Base-by-base conservation (phyloP, 2,797 vertebrate species). In the Rhynchotus rufescens region DNA sequence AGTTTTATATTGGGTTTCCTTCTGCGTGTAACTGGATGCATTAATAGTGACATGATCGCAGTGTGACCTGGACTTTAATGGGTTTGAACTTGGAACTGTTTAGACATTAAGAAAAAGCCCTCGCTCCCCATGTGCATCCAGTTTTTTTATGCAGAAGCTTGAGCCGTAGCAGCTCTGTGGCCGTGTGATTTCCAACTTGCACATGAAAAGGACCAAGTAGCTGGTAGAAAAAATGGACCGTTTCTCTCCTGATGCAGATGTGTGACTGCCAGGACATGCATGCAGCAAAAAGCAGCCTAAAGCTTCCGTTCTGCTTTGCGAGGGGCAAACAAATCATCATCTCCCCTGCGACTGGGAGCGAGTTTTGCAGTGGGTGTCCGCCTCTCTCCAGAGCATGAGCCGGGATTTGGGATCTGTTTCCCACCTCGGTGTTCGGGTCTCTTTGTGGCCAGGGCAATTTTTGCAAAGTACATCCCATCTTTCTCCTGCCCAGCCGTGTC, bases 1-100 rank as follows among this genome's bases (percentile, higher is more conserved):
- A 49, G 90, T 84, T 93, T 94, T 96, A 91, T 93, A 89, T 95
- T 94, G 80, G 89, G 89, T 94, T 96, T 96, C 81, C 85, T 83
- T 94, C 89, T 72, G 94, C 36, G 0, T 87, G 86, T 94, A 95
- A 93, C 94, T 94, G 94, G 94, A 95, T 96, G 91, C 96, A 92
- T 96, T 96, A 97, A 84, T 79, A 92, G 95, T 84, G 94, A 95
- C 92, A 85, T 95, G 95, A 95, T 95, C 92, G 90, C 2, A 1
- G 64, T 52, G 34, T 96, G 94, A 95, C 95, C 94, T 94, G 91
- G 93, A 93, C 88, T 94, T 91, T 95, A 96, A 95, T 95, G 95
- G 92, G 86, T 93, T 96, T 96, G 93, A 96, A 96, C 94, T 97
- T 95, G 84, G 80, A 91, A 96, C 95, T 93, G 80, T 81, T 96